Base-by-base conservation (phyloP, 2,113 vertebrate genomes). In the Oreocharis arfaki region DNA sequence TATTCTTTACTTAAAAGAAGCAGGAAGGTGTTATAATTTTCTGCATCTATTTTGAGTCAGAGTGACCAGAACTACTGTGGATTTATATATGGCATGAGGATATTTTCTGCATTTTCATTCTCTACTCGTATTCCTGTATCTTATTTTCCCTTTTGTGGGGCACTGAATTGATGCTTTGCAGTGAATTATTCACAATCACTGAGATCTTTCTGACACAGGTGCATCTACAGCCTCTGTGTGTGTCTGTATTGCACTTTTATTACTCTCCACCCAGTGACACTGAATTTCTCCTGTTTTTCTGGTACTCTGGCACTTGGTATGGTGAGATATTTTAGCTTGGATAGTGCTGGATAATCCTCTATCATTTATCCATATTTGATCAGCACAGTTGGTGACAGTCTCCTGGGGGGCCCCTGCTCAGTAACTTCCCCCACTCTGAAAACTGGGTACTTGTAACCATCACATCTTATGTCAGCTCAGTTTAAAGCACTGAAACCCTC, bases 91-190 rank as follows among this genome's bases (percentile, higher is more conserved):
- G 41, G 12, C 57, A 65, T 30, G 16, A 91, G 50, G 82, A 64
- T 86, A 76, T 77, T 90, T 93, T 73, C 70, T 83, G 50, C 37
- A 21, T 92, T 94, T 95, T 86, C n/a, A 20, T 77, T 67, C 76
- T 81, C 16, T 85, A 4, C 47, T 80, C 33, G 16, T 84, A 30
- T 59, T 74, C 69, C 61, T 61, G 53, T 75, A 70, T n/a, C 63
- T 87, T 94, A 69, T 90, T 92, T 94, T 93, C 39, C 75, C 59
- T 92, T 93, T 80, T 93, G 57, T 90, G 70, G 42, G 60, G 47
- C 50, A 50, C 26, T 80, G 85, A 90, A 94, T 42, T 47, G 55
- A 44, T 88, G 59, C 41, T 87, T 94, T 86, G 39, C 42, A 61
- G 82, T 59, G 57, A 94, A 85, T 87, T 87, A 95, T 61, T 92